Evolutionary conservation across 2,888 invertebrate genomes (phyloP).

Genomic region (Stenotaenia linearis): DNA sequence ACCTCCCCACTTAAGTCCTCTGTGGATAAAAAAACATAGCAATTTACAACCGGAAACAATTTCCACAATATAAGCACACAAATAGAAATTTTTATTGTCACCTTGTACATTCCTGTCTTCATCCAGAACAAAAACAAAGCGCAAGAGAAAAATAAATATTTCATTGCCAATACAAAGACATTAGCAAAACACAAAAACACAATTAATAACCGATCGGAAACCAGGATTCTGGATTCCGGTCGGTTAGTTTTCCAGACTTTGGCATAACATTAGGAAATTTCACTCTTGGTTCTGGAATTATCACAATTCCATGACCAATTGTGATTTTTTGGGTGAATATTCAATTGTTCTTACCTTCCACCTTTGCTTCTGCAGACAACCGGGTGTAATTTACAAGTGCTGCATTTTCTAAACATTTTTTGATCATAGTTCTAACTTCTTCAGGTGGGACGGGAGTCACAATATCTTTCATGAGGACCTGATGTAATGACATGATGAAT

Average conservation of each 20-base stretch:
- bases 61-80: no score
- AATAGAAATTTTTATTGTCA: neutral
- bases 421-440: slow-evolving; percentile 92
- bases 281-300: no score
- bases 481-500: slow-evolving; percentile 28
- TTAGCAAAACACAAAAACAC: no score
- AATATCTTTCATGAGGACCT: slow-evolving; percentile 97
- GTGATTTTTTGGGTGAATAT: no score
- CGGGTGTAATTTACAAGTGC: slow-evolving; percentile 95
- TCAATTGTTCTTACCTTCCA: slow-evolving; percentile 67
- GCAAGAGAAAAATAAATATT: neutral
- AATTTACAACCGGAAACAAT: no score
- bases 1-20: slow-evolving; percentile 77
- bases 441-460: slow-evolving; percentile 92
- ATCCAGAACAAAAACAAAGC: neutral
- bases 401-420: slow-evolving; percentile 94
- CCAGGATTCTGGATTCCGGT: no score
- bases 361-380: slow-evolving; percentile 92
- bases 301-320: no score
- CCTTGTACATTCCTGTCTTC: slow-evolving; percentile 29
- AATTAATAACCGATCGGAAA: no score
- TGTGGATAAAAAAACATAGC: slow-evolving; percentile 44
- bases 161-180: neutral
- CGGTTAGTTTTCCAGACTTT: no score
- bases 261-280: no score